Percentiles rank a stretch among this genome's conserved stretches.
phyloP scores from a whole-genome alignment of 2,113 vertebrate genomes.

The Phocoena phocoena region DNA sequence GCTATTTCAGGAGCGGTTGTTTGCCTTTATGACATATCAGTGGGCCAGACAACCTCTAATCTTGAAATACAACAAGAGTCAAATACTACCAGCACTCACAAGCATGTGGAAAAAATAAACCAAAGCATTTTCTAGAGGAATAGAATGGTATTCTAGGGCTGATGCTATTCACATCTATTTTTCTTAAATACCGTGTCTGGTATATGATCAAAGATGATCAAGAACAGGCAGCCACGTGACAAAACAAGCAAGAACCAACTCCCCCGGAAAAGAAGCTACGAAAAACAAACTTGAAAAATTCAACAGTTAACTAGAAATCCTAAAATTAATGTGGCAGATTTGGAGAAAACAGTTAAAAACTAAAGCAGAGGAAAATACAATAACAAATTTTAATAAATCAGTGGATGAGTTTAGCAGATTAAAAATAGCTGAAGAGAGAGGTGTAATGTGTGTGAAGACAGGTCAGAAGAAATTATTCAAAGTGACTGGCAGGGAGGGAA shows the following conservation, averaged over 20 bases:
- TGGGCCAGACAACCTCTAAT: not conserved
- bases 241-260: not conserved
- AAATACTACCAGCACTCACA: not conserved
- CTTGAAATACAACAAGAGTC: not conserved
- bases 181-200: not conserved
- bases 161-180: not conserved
- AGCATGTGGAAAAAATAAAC: not conserved
- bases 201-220: not conserved
- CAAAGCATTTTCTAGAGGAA: not conserved
- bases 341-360: not conserved
- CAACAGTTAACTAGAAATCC: not conserved
- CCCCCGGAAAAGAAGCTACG: accelerated
- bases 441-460: not conserved
- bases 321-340: not conserved
- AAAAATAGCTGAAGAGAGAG: not conserved
- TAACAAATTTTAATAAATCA: not conserved
- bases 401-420: not conserved
- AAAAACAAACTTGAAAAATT: not conserved
- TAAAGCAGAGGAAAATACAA: not conserved
- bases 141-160: not conserved
- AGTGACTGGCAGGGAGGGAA: not conserved
- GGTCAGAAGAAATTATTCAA: not conserved
- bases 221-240: not conserved
- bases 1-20: not conserved
- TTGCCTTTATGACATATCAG: not conserved